Percentiles rank a stretch among this genome's conserved stretches.
Evolutionary conservation across 2,113 vertebrate species (phyloP).

Genomic region (Rhinopomastus cyanomelas): DNA sequence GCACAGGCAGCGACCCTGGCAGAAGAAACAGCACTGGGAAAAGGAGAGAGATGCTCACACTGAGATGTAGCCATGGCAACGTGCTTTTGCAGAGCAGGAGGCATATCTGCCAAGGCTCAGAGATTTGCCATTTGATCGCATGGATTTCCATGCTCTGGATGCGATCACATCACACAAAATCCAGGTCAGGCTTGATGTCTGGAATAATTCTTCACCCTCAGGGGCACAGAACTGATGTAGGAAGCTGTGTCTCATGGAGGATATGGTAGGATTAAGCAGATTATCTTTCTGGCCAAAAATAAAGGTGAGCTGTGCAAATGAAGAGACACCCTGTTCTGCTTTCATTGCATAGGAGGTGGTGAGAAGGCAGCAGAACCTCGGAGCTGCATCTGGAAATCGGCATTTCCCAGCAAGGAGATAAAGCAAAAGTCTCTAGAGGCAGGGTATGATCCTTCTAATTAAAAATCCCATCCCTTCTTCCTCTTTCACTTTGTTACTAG

Average conservation of each 20-base stretch:
- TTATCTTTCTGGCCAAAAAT: constrained; percentile 43
- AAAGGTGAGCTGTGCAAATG: constrained; percentile 37
- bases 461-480: background rate
- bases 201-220: constrained; percentile 62
- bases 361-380: background rate
- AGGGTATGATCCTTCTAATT: background rate
- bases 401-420: background rate
- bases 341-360: background rate
- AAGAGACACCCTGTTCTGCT: background rate
- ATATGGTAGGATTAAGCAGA: constrained; percentile 47
- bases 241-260: background rate
- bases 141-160: constrained; percentile 67
- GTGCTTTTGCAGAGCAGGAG: constrained; percentile 60
- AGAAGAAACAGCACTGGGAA: constrained; percentile 25
- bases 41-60: constrained; percentile 56
- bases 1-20: constrained; percentile 18
- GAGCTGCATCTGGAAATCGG: background rate
- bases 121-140: constrained; percentile 66
- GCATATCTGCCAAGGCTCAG: constrained; percentile 68
- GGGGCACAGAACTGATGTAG: constrained; percentile 48
- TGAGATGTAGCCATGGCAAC: constrained; percentile 73
- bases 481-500: background rate
- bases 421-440: background rate
- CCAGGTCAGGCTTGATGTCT: constrained; percentile 64
- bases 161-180: constrained; percentile 66